These are phyloP conservation scores for Dasyurus viverrinus DNA, from an alignment of 2,113 vertebrate genomes.

Conservation along the genomic window DNA sequence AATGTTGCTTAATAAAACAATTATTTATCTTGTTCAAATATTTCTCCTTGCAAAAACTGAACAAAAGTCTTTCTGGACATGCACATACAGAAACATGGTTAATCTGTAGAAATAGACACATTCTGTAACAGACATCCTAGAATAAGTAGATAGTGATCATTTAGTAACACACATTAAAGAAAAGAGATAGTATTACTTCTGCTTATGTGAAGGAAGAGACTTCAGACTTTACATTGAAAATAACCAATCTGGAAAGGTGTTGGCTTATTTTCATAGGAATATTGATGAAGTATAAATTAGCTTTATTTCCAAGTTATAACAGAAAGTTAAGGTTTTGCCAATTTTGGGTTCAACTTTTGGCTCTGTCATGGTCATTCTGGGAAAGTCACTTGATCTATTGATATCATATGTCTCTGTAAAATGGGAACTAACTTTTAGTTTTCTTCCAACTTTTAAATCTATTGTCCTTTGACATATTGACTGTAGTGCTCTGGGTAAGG, in stretches of 20 bases:
- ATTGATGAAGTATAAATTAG: not conserved
- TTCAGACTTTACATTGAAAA: not conserved
- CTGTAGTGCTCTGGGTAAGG: not conserved
- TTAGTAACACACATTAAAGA: slow-evolving; percentile 9
- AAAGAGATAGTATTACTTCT: slow-evolving; percentile 26
- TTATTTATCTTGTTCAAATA: slow-evolving; percentile 4
- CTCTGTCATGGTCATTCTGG: not conserved
- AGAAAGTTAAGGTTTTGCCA: not conserved
- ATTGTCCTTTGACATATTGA: not conserved
- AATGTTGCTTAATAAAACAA: not conserved
- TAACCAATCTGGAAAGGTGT: not conserved
- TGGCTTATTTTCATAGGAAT: slow-evolving; percentile 21
- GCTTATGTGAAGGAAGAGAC: not conserved
- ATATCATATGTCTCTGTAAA: not conserved
- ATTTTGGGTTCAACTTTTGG: not conserved
- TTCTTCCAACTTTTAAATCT: not conserved
- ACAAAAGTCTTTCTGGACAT: not conserved
- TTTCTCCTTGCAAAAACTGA: slow-evolving; percentile 15
- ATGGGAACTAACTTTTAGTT: not conserved
- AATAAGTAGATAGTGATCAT: not conserved
- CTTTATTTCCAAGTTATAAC: slow-evolving; percentile 39
- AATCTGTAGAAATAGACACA: slow-evolving; percentile 21
- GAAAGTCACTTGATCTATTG: not conserved
- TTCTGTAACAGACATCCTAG: slow-evolving; percentile 8
- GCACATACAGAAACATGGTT: not conserved